phyloP scores from a whole-genome alignment of 2,888 invertebrate species.

The Campaea margaritaria region DNA sequence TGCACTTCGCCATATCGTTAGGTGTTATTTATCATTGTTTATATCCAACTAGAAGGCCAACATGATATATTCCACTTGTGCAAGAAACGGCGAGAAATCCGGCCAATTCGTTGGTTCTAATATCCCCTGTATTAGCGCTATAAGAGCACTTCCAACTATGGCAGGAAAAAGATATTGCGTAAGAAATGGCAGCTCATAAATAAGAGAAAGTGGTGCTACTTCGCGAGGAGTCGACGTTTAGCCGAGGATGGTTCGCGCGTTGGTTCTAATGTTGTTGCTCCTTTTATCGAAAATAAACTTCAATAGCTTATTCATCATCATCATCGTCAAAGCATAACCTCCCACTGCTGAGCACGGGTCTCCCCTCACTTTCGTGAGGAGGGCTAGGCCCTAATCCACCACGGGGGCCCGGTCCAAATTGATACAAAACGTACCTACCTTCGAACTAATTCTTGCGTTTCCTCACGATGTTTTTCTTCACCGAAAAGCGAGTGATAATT shows the following conservation, averaged over 20 bases:
- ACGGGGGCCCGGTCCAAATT: no score
- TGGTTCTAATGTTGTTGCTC: no score
- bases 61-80: slow-evolving; percentile 12
- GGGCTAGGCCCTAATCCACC: no score
- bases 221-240: slow-evolving; percentile 50
- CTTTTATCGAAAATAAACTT: no score
- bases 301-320: no score
- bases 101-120: slow-evolving; percentile 58
- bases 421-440: no score
- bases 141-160: slow-evolving; percentile 42
- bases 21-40: slow-evolving; percentile 1
- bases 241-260: neutral
- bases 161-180: slow-evolving; percentile 63
- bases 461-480: no score
- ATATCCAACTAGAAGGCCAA: neutral
- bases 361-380: no score
- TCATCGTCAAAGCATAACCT: no score
- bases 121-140: slow-evolving; percentile 52
- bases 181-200: slow-evolving; percentile 70
- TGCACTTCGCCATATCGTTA: neutral
- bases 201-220: slow-evolving; percentile 65
- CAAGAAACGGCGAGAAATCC: slow-evolving; percentile 44
- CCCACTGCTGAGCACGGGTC: no score
- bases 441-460: no score
- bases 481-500: no score